Evolutionary conservation across 1,140 invertebrate species (phyloP), one percentile per base, ranked within the genome.

Genomic region (Drosophila takahashii): DNA sequence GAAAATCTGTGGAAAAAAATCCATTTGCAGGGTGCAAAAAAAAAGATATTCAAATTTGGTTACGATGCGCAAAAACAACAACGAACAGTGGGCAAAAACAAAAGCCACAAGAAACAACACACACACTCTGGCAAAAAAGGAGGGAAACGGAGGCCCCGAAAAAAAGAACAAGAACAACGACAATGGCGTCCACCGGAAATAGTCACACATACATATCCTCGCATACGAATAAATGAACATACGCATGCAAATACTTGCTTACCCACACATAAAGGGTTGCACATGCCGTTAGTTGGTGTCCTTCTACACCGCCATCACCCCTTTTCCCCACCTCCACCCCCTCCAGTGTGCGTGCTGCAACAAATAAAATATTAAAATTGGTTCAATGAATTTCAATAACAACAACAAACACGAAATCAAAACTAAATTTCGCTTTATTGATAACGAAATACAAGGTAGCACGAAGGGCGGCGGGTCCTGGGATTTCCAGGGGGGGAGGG

Each of bases 291-390:
- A 87, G 81, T 76, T 65, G 74, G 47, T 60, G 66, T 64, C 65
- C 74, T 57, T 39, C 44, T 50, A 47, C 60, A 22, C 13, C 34
- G 54, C 69, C 45, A 18, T 10, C 16, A 37, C 36, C 62, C 44
- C 3, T 26, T 4, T 13, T 13, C 26, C 45, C 13, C 22, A 7
- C 13, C 8, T 15, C 7, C 6, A n/a, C 6, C 45, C 45, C 51
- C 64, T 57, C 65, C 58, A 81, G 77, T 81, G 81, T 87, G 83
- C 84, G 84, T 87, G 83, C 72, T 83, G 84, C 84, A 89, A 86
- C 84, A 89, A 89, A 89, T 89, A 89, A 89, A 89, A 89, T 89
- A 89, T 89, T 89, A 89, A 89, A 89, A 89, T 89, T 89, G 84
- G 84, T 89, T 89, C 84, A 89, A 89, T 89, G 84, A 89, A 89